phyloP scores from a whole-genome alignment of 2,797 vertebrate species.

The Characodon lateralis region DNA sequence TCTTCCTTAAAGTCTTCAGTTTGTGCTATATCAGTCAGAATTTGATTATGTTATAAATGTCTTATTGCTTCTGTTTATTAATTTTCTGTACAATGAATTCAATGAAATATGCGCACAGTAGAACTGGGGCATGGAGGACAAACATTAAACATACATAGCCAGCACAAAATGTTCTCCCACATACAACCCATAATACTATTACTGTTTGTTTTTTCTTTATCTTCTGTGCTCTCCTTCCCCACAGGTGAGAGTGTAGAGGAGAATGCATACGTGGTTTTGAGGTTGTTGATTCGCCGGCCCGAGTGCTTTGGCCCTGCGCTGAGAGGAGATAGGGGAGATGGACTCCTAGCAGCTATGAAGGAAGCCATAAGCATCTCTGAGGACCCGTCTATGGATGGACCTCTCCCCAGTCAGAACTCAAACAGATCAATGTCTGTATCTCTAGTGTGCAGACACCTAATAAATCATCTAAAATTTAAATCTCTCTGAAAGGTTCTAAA shows the following conservation, averaged over 20 bases:
- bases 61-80: background rate
- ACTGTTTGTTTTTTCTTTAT: background rate
- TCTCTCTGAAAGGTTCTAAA: background rate
- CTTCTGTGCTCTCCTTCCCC: background rate
- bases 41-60: constrained; percentile 7
- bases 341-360: constrained; percentile 90
- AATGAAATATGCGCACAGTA: background rate
- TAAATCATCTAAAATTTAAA: background rate
- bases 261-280: constrained; percentile 92
- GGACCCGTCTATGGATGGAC: constrained; percentile 86
- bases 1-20: background rate
- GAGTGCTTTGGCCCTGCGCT: constrained; percentile 96
- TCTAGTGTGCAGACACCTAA: background rate
- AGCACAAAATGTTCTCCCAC: background rate
- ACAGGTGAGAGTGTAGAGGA: constrained; percentile 95
- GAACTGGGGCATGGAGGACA: background rate
- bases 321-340: constrained; percentile 90
- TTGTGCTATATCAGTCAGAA: constrained; percentile 4
- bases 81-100: background rate
- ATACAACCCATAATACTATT: background rate
- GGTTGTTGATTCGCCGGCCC: constrained; percentile 90
- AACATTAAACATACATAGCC: background rate
- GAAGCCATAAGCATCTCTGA: constrained; percentile 93
- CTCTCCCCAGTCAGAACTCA: constrained; percentile 80
- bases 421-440: constrained; percentile 80